Evolutionary conservation across 2,797 vertebrate genomes (phyloP).

Genomic region (Rhinoraja longicauda): DNA sequence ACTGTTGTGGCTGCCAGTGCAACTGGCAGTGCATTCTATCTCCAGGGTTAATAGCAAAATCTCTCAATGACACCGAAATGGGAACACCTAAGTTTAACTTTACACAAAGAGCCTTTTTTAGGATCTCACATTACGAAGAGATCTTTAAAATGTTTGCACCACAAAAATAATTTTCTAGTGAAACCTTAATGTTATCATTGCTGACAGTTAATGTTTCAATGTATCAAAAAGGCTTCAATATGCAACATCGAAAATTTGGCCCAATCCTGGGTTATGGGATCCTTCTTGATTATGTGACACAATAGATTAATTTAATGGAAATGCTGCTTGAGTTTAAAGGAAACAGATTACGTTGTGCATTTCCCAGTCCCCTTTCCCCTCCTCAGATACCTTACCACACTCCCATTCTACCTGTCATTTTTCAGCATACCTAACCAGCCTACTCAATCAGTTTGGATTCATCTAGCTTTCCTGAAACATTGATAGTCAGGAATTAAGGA

Average conservation of each 20-base stretch:
- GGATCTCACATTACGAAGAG: background rate
- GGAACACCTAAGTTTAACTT: background rate
- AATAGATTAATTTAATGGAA: too few relatives aligned
- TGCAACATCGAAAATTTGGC: background rate
- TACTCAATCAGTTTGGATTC: background rate
- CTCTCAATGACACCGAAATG: background rate
- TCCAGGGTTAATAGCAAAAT: background rate
- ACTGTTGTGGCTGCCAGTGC: background rate
- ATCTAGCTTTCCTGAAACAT: background rate
- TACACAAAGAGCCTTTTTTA: background rate
- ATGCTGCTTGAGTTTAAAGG: too few relatives aligned
- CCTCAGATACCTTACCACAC: too few relatives aligned
- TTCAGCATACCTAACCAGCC: background rate
- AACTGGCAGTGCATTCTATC: background rate
- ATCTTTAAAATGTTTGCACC: background rate
- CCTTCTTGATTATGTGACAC: too few relatives aligned
- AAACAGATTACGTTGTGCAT: too few relatives aligned
- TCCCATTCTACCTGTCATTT: too few relatives aligned
- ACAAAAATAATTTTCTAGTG: background rate
- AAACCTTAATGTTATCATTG: background rate
- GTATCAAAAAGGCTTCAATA: background rate
- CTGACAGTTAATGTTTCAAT: background rate
- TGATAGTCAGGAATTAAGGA: background rate
- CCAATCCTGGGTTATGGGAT: background rate
- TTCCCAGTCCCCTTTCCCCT: too few relatives aligned